Percentiles rank a stretch among this genome's conserved stretches.
These are phyloP conservation scores for Phalloptychus januarius DNA, from an alignment of 2,797 vertebrate genomes.

Conservation along the genomic window DNA sequence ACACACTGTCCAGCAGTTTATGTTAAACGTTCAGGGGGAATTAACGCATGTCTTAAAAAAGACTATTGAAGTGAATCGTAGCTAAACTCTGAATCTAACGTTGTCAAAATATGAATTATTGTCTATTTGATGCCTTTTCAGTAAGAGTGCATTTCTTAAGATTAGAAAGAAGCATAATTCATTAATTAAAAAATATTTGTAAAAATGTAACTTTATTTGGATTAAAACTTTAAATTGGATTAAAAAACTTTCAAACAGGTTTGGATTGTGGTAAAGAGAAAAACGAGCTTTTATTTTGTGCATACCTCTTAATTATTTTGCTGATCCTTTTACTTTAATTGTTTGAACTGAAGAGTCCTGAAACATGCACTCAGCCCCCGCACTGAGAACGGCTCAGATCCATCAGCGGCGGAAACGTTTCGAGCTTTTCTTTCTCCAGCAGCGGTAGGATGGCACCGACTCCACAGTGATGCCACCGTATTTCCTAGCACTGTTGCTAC, in stretches of 20 bases:
- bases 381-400: conserved; percentile 37
- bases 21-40: neutral
- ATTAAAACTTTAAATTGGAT: neutral
- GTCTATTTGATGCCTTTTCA: neutral
- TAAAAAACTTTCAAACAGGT: neutral
- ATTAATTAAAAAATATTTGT: neutral
- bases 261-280: neutral
- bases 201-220: neutral
- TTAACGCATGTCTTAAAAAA: neutral
- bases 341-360: conserved; percentile 11
- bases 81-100: neutral
- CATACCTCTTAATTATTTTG: conserved; percentile 10
- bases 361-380: conserved; percentile 13
- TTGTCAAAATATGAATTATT: neutral
- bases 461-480: conserved; percentile 44
- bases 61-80: neutral
- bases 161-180: neutral
- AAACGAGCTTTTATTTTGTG: neutral
- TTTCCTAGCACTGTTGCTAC: conserved; percentile 37
- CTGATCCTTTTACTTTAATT: conserved; percentile 19
- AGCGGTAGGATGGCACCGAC: conserved; percentile 22
- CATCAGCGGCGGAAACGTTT: conserved; percentile 44
- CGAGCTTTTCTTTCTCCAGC: neutral
- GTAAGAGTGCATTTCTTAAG: neutral
- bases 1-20: neutral